Base-by-base conservation (phyloP, 1,140 invertebrate species). In the Pachyrhynchus sulphureomaculatus region DNA sequence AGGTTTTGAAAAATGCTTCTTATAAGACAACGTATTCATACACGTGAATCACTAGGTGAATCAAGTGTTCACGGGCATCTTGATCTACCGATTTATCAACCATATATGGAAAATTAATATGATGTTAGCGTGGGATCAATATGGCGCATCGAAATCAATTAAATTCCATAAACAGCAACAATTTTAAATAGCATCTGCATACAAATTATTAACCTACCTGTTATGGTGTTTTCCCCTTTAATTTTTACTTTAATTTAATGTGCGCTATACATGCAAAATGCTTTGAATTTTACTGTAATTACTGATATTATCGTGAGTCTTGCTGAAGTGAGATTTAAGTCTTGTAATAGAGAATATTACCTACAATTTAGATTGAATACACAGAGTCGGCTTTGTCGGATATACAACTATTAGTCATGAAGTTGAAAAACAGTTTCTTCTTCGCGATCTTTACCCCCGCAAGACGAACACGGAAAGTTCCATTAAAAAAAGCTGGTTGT, bases 281-380 rank as follows among this genome's bases (percentile, higher is more conserved):
- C 29, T n/a, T 44, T 42, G 48, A 51, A 42, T 52, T 49, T 44
- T 51, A 47, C 61, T 32, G 54, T 63, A 63, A 63, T 63, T 63
- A 56, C 48, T 47, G 61, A 63, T 63, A 63, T 63, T 63, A 63
- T 63, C 61, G 47, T 61, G 37, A 12, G 61, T 49, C 61, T 34
- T 53, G 61, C 20, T 57, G 53, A 51, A 63, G 45, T 57, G 47
- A 47, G 56, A 53, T 63, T 58, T 58, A 58, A 53, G 56, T 53
- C 55, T 64, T 58, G 55, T 64, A 64, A 64, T 58, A 36, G 54
- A 64, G 41, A 39, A 64, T 58, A 64, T 58, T 58, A 64, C 49
- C 26, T 20, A 47, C 52, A 64, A 64, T 64, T 64, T 64, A 56
- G 33, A 47, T 53, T 54, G 39, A 53, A 37, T 29, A 21, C 9